Base-by-base conservation (phyloP, 92 coral and sea anemone species). In the Heliopora coerulea region DNA sequence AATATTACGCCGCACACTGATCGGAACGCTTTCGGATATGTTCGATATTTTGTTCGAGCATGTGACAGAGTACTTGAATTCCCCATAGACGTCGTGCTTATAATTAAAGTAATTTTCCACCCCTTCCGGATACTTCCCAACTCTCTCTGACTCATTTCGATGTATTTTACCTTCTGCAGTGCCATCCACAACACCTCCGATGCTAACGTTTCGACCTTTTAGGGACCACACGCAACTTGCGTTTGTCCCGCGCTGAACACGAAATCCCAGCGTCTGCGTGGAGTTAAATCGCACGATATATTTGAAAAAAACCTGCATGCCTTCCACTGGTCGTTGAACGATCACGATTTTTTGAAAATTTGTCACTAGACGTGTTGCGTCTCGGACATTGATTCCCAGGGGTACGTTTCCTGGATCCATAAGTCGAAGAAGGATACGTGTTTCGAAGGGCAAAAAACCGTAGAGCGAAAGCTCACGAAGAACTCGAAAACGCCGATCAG, bases 1-100 rank as follows among this genome's bases (percentile, higher is more conserved):
- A 20, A 93, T 76, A 56, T 75, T 21, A 23, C 80, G 80, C 9
- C 91, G 91, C 13, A 90, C 89, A 17, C 27, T 41, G 17, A 84
- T 54, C 61, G 62, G 17, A 28, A 69, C 62, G 46, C 18, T 34
- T 31, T 54, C 61, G 48, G 76, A 49, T 30, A 69, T 20, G 18
- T 40, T 69, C 76, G 76, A 69, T 29, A 69, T 42, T 23, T 14
- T 21, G 48, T 69, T 69, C 9, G 42, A 49, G 28, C 76, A 69
- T 17, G 28, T 69, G 27, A 69, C 62, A 1, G 15, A 24, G 34
- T 33, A 69, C 15, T 3, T 29, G 33, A 28, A 29, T 13, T 26
- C 27, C 46, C 35, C 62, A 14, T 41, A 48, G 30, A 33, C 56
- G 52, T 69, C 18, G 61, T 69, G 76, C 46, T 61, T 54, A 62